phyloP scores from a whole-genome alignment of 1,140 invertebrate species.

The Apis dorsata region DNA sequence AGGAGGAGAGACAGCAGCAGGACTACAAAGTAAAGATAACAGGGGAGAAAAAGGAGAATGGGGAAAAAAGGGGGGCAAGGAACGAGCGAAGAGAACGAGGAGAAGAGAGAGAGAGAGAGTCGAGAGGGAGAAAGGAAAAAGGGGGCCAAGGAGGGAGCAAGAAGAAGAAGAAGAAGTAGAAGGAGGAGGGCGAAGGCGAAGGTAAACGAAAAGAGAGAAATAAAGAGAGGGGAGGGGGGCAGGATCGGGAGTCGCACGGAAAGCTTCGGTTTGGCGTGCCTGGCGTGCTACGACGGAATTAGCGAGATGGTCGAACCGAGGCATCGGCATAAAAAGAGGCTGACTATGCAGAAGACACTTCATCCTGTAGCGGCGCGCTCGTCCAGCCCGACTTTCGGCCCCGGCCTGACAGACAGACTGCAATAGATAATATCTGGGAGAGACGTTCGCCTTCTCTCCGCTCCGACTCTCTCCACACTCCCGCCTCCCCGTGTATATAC shows the following conservation, averaged over 20 bases:
- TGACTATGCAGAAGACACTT: constrained; percentile 67
- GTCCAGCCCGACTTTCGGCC: constrained; percentile 57
- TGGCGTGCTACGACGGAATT: constrained; percentile 65
- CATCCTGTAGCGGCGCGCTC: constrained; percentile 55
- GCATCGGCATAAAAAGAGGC: constrained; percentile 59
- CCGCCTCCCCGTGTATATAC: constrained; percentile 1
- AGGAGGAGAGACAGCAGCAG: constrained; percentile 12
- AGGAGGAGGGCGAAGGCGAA: neutral
- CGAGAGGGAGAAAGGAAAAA: constrained; percentile 4
- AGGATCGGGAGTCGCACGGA: constrained; percentile 57
- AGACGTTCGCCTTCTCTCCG: constrained; percentile 55
- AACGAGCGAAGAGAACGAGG: constrained; percentile 37
- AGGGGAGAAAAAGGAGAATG: neutral
- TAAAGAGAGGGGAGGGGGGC: constrained; percentile 23
- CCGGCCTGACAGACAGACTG: constrained; percentile 64
- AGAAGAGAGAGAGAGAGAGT: constrained; percentile 4
- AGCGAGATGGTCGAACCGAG: constrained; percentile 57
- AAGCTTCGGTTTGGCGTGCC: constrained; percentile 64
- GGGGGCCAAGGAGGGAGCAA: constrained; percentile 27
- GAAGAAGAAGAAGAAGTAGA: neutral
- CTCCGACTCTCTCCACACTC: constrained; percentile 36
- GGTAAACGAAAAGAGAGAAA: constrained; percentile 10
- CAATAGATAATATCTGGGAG: constrained; percentile 69
- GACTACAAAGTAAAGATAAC: constrained; percentile 30
- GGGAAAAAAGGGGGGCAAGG: constrained; percentile 18